Conservation (phyloP, 2,797 vertebrate species). For the Enteromius trimaculatus region DNA sequence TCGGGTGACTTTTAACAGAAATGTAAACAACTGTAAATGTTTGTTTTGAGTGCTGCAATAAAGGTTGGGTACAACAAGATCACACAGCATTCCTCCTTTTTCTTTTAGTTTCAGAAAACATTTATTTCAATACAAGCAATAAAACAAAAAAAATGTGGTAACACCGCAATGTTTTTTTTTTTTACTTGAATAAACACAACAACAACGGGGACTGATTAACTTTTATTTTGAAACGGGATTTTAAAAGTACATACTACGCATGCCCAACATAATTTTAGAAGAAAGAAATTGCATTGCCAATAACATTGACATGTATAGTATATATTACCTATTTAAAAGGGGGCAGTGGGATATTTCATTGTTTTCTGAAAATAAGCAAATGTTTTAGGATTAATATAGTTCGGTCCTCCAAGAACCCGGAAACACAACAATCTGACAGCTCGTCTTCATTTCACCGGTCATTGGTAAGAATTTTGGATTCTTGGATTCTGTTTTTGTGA, state of each 20-base stretch:
- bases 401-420: conserved; percentile 19
- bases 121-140: neutral
- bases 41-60: conserved; percentile 77
- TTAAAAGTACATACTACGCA: neutral
- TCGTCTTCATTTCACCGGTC: neutral
- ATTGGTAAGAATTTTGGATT: neutral
- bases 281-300: neutral
- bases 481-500: neutral
- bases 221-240: neutral
- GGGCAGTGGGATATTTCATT: neutral
- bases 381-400: neutral
- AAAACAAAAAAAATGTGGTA: neutral
- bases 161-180: neutral
- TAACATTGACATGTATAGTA: neutral
- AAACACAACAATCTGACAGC: conserved; percentile 20
- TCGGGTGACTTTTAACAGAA: conserved; percentile 63
- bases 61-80: conserved; percentile 73
- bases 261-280: neutral
- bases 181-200: too few species aligned
- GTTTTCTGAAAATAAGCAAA: neutral
- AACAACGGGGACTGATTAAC: neutral
- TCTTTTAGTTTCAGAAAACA: neutral
- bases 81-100: neutral
- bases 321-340: neutral
- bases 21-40: conserved; percentile 67